These are phyloP conservation scores for Kryptolebias ocellatus DNA, from an alignment of 2,797 vertebrate genomes.

Conservation along the genomic window DNA sequence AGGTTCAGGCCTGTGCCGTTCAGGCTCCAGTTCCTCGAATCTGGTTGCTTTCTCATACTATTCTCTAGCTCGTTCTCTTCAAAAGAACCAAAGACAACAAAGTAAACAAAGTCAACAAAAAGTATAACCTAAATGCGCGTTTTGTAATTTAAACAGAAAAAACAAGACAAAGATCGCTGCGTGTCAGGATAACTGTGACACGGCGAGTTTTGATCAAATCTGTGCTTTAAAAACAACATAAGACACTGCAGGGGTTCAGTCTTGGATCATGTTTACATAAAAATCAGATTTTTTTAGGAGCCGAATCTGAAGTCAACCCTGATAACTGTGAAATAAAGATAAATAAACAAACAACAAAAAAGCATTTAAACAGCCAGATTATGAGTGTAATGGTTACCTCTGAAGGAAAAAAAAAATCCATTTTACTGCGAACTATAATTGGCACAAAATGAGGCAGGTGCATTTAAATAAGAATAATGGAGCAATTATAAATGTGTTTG, in stretches of 20 bases:
- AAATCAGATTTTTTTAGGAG: neutral
- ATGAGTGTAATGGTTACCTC: too few relatives aligned
- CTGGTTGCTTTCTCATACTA: neutral
- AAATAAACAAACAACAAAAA: too few relatives aligned
- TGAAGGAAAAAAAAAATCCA: too few relatives aligned
- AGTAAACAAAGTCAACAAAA: conserved; percentile 8
- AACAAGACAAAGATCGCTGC: neutral
- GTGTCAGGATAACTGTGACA: neutral
- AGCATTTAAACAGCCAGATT: too few relatives aligned
- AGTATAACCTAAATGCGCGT: too few relatives aligned
- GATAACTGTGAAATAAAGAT: neutral
- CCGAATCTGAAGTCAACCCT: neutral
- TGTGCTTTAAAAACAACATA: neutral
- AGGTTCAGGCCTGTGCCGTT: conserved; percentile 4
- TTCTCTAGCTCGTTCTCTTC: neutral
- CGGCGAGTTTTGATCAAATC: conserved; percentile 2
- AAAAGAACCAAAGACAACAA: neutral
- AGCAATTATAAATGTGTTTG: conserved; percentile 6
- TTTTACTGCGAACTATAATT: neutral
- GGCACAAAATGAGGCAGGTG: conserved; percentile 42
- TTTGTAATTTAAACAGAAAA: neutral
- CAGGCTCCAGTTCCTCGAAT: conserved; percentile 12
- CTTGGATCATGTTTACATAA: neutral
- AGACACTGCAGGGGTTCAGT: neutral
- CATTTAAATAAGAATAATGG: neutral